Base-by-base conservation (phyloP, 2,888 invertebrate genomes). In the Periphyllus acericola region DNA sequence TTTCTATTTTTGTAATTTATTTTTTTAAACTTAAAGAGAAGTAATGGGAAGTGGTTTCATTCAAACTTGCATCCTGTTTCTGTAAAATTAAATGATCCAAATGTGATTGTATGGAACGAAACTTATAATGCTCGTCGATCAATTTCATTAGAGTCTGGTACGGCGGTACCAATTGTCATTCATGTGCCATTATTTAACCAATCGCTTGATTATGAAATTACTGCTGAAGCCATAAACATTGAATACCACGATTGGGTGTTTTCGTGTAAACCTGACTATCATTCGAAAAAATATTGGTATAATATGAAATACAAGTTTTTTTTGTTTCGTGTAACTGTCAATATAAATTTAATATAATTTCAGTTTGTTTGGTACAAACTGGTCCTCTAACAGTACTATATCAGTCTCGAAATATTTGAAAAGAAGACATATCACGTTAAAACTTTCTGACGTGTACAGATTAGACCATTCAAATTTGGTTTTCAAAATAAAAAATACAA, bases 191-290 rank as follows among this genome's bases (percentile, higher is more conserved):
- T 87, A 19, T 80, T 71, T 34, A 80, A 83, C 17, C 80, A 75
- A 60, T 82, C 36, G 0, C 71, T 74, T 14, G 93, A 94, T 90
- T 92, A 94, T 91, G 93, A 93, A 89, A 92, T 95, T 11, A 94
- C 95, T 0, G 93, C 96, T 3, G 94, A 96, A 90, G 93, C 94
- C 0, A 91, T 94, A 1, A 95, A 96, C 91, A 92, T 95, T 25
- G 94, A 94, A 80, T 93, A 93, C 40, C 93, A 93, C 76, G 95
- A 96, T 89, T 97, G 97, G 97, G 91, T 96, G 32, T 96, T 94
- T 91, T 95, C 89, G 17, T 90, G 90, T 36, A 81, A 79, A 14
- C 81, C 89, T 19, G 86, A 89, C 25, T 19, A 60, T 74, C 29
- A 32, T 55, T 52, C 72, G 8, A 87, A 87, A 68, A 81, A 87